Percentiles rank a stretch among this genome's conserved stretches.
Conservation (phyloP, 2,113 vertebrate species). For the Tragelaphus imberbis region DNA sequence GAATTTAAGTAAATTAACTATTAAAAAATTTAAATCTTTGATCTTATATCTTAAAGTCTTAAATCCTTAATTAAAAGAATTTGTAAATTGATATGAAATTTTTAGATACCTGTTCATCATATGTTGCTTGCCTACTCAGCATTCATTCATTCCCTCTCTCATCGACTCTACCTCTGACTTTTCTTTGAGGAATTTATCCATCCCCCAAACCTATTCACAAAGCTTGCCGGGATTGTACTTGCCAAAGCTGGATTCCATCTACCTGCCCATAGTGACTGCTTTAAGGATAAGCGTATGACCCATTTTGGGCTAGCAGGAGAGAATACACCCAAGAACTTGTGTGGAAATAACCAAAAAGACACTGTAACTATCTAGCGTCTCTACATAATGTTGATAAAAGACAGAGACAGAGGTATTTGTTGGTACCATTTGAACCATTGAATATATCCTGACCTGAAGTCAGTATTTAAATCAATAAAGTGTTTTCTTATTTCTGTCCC, state of each 20-base stretch:
- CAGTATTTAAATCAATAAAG: background rate
- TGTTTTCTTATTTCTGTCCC: background rate
- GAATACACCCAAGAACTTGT: background rate
- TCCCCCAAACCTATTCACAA: background rate
- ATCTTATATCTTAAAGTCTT: background rate
- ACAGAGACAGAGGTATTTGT: background rate
- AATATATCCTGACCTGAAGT: background rate
- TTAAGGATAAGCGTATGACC: background rate
- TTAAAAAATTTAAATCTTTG: background rate
- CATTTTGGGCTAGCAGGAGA: background rate
- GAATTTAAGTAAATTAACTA: background rate
- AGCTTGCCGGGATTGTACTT: background rate
- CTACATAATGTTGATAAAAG: background rate
- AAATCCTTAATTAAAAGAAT: background rate
- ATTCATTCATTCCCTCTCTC: background rate
- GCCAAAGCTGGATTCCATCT: background rate
- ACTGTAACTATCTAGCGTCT: background rate
- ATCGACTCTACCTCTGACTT: background rate
- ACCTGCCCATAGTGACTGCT: background rate
- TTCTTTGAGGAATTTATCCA: background rate
- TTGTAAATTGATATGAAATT: background rate
- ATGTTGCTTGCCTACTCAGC: background rate
- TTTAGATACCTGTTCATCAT: background rate
- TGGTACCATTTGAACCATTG: background rate
- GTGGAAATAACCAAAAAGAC: background rate